These are phyloP conservation scores for Allolobophora icterica DNA, from an alignment of 2,888 invertebrate species.

Conservation along the genomic window DNA sequence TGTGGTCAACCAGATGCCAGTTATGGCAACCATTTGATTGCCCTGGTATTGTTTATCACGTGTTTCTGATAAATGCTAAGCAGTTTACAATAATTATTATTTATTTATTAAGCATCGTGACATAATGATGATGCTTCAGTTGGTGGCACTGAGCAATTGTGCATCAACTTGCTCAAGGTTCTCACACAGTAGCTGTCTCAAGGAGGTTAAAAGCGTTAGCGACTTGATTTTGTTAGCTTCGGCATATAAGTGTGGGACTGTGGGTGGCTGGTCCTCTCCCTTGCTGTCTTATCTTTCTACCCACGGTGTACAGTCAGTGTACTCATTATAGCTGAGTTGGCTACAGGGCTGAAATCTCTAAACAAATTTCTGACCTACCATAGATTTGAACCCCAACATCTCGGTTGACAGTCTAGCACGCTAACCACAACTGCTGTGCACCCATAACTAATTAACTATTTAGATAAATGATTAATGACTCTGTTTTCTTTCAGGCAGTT, in stretches of 20 bases:
- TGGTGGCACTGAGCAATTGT: not conserved
- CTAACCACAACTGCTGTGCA: too few relatives aligned
- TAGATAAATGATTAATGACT: too few relatives aligned
- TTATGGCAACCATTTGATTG: not conserved
- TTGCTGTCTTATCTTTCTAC: not conserved
- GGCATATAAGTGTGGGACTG: too few relatives aligned
- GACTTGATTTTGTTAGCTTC: not conserved
- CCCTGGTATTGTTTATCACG: not conserved
- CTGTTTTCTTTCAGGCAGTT: conserved; percentile 21
- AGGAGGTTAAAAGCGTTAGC: not conserved
- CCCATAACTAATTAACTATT: not conserved
- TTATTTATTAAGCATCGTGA: not conserved
- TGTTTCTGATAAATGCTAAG: not conserved
- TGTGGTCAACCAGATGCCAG: not conserved
- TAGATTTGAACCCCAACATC: too few relatives aligned
- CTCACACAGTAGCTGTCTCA: not conserved
- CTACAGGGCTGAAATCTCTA: too few relatives aligned
- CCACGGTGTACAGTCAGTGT: not conserved
- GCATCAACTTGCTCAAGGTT: not conserved
- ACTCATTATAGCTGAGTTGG: too few relatives aligned
- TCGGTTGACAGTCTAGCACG: too few relatives aligned
- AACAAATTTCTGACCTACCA: too few relatives aligned
- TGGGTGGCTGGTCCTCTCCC: not conserved
- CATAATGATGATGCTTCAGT: not conserved
- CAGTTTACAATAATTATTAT: not conserved